A percentile compares a stretch with the other conserved stretches of the same genome.
Evolutionary conservation across 2,888 invertebrate genomes (phyloP).

Genomic region (Timema cristinae): DNA sequence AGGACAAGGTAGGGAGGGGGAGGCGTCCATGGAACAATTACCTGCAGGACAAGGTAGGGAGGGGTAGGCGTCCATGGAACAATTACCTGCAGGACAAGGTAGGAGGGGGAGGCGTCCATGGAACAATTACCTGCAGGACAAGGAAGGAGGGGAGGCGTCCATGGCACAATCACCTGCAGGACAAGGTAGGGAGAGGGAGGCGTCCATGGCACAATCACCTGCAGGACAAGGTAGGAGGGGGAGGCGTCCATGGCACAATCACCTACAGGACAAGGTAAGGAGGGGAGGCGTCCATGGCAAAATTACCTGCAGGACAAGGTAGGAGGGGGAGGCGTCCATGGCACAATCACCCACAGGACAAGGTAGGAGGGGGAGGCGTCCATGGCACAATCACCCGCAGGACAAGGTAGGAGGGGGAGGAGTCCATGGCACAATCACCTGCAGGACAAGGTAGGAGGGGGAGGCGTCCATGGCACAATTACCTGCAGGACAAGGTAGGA

Average conservation of each 20-base stretch:
- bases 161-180: conserved; percentile 67
- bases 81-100: conserved; percentile 84
- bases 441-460: conserved; percentile 55
- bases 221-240: conserved; percentile 46
- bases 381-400: conserved; percentile 67
- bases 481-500: conserved; percentile 81
- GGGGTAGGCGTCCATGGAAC: background rate
- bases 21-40: conserved; percentile 46
- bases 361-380: background rate
- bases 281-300: background rate
- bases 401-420: conserved; percentile 10
- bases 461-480: conserved; percentile 39
- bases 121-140: conserved; percentile 70
- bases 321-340: background rate
- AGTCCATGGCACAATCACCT: conserved; percentile 58
- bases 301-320: conserved; percentile 66
- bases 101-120: background rate
- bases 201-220: conserved; percentile 58
- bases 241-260: conserved; percentile 39
- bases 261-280: conserved; percentile 62
- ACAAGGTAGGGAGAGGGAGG: background rate
- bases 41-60: conserved; percentile 78
- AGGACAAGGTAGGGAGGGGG: too few species aligned
- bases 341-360: conserved; percentile 65
- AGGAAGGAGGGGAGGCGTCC: background rate